These are phyloP conservation scores for Tiliacea aurago DNA, from an alignment of 2,888 invertebrate genomes.

Conservation along the genomic window DNA sequence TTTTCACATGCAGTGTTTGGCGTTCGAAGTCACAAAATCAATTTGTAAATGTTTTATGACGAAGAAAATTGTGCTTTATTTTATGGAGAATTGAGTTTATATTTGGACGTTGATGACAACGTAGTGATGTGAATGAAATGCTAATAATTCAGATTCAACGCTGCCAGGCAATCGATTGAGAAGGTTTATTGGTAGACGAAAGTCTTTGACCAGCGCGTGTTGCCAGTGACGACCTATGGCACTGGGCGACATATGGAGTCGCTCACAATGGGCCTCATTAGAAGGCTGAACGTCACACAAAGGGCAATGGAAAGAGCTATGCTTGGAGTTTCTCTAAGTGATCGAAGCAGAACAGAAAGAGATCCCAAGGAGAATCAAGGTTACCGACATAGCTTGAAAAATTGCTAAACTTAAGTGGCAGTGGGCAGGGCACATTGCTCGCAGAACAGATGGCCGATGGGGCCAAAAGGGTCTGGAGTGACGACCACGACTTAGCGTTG, in stretches of 20 bases:
- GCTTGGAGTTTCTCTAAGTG: background rate
- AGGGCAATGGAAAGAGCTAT: background rate
- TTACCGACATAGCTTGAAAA: background rate
- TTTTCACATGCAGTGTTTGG: slow-evolving; percentile 45
- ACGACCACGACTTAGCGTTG: background rate
- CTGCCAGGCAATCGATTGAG: background rate
- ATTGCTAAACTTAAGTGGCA: background rate
- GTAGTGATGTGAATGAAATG: slow-evolving; percentile 20
- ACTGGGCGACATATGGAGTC: background rate
- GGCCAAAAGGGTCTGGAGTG: background rate
- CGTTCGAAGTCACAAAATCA: slow-evolving; percentile 40
- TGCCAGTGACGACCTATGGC: background rate
- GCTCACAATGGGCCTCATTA: background rate
- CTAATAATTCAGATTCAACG: slow-evolving; percentile 7
- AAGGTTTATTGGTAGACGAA: background rate
- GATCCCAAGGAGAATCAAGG: background rate
- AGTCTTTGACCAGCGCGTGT: background rate
- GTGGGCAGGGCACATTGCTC: background rate
- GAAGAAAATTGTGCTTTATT: slow-evolving; percentile 41
- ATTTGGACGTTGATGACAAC: slow-evolving; percentile 7
- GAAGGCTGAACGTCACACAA: background rate
- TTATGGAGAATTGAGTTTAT: slow-evolving; percentile 21
- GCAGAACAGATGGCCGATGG: background rate
- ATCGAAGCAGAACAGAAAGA: background rate
- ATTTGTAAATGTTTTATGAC: slow-evolving; percentile 29